Evolutionary conservation across 2,797 vertebrate species (phyloP).

Genomic region (Eulemur coronatus): DNA sequence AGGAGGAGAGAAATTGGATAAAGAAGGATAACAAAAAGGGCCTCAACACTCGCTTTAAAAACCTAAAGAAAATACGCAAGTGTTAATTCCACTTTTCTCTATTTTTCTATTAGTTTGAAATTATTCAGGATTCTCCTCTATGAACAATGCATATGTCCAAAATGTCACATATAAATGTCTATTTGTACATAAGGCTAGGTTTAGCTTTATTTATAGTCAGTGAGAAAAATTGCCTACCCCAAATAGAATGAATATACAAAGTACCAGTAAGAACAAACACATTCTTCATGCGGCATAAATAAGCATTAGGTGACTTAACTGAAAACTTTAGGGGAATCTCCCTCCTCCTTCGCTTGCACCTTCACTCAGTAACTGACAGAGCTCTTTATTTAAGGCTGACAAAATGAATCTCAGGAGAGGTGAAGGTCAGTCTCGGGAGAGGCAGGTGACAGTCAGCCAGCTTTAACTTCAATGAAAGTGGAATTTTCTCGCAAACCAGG

Average conservation of each 20-base stretch:
- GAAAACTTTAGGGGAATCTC: not conserved
- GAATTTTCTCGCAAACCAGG: constrained; percentile 76
- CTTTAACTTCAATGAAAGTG: constrained; percentile 63
- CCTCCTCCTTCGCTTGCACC: not conserved
- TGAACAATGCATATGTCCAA: not conserved
- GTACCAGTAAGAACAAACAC: not conserved
- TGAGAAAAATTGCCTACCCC: not conserved
- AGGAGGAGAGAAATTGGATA: not conserved
- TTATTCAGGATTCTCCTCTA: not conserved
- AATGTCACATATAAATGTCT: not conserved
- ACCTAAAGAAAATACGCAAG: not conserved
- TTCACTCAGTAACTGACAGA: not conserved
- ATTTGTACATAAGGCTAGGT: not conserved
- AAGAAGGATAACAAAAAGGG: not conserved
- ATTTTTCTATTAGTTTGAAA: constrained; percentile 2
- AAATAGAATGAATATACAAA: not conserved
- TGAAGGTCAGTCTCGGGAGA: constrained; percentile 73
- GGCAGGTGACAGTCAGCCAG: constrained; percentile 59
- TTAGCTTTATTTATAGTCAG: not conserved
- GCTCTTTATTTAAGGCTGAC: constrained; percentile 42
- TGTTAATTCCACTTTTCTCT: not conserved
- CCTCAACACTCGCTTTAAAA: not conserved
- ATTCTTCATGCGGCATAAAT: not conserved
- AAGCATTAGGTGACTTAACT: not conserved
- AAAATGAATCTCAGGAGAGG: constrained; percentile 28